Conservation (phyloP, 2,113 vertebrate genomes). For the Carollia perspicillata region DNA sequence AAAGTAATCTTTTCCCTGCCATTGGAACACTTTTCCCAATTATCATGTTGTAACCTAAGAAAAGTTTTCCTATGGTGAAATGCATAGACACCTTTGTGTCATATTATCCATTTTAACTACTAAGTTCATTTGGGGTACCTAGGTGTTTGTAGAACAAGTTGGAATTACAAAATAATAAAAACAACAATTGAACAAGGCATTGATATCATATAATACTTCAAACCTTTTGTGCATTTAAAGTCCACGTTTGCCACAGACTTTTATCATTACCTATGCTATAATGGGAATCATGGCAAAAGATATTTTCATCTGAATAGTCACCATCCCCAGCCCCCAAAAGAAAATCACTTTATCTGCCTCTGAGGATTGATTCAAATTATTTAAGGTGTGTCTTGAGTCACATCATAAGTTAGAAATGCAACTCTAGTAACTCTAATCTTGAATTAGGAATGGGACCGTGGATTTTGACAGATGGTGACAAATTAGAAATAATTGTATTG, state of each 20-base stretch:
- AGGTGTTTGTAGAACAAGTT: background rate
- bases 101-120: background rate
- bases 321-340: accelerated
- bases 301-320: background rate
- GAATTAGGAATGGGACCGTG: background rate
- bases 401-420: background rate
- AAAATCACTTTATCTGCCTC: background rate
- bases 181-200: background rate
- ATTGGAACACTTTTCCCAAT: background rate
- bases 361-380: background rate
- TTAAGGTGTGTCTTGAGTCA: background rate
- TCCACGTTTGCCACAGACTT: background rate
- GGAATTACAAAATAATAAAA: background rate
- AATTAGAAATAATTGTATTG: background rate
- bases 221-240: background rate
- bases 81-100: background rate
- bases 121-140: background rate
- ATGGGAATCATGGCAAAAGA: background rate
- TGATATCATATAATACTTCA: background rate
- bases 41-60: background rate
- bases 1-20: constrained; percentile 1
- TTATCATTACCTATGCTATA: background rate
- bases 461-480: background rate
- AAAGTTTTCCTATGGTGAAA: background rate
- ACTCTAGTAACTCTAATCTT: background rate